These are phyloP conservation scores for Vandiemenella viatica DNA, from an alignment of 2,888 invertebrate genomes.

Conservation along the genomic window DNA sequence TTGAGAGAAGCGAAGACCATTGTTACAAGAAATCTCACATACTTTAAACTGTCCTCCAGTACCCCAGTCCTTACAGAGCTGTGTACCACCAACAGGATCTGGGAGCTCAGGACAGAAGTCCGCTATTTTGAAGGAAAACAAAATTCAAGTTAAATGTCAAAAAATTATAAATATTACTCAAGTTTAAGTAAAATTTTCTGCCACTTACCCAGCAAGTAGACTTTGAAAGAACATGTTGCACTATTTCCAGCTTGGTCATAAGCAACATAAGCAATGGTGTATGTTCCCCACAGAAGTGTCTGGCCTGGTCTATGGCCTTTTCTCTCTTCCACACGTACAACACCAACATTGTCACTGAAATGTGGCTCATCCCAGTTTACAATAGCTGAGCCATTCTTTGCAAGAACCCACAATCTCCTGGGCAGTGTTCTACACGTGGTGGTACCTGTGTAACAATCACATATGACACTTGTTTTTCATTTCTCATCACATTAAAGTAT, in stretches of 20 bases:
- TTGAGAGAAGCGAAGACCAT: slow-evolving; percentile 79
- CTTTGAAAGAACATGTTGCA: slow-evolving; percentile 81
- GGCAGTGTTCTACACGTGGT: slow-evolving; percentile 78
- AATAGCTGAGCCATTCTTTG: slow-evolving; percentile 77
- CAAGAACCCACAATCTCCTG: slow-evolving; percentile 89
- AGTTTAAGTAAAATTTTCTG: background rate
- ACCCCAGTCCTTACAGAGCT: slow-evolving; percentile 90
- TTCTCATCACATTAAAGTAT: too few relatives aligned
- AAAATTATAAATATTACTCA: background rate
- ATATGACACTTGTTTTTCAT: background rate
- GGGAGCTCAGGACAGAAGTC: slow-evolving; percentile 81
- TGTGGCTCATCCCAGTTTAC: slow-evolving; percentile 86
- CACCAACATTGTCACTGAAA: slow-evolving; percentile 77
- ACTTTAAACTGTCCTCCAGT: slow-evolving; percentile 91
- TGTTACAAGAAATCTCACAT: slow-evolving; percentile 78
- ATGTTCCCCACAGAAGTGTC: slow-evolving; percentile 79
- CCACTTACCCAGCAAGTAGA: slow-evolving; percentile 75
- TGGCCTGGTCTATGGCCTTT: slow-evolving; percentile 79
- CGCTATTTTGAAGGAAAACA: slow-evolving; percentile 35
- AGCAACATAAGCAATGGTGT: slow-evolving; percentile 85
- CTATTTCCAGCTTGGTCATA: slow-evolving; percentile 84
- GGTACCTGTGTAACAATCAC: slow-evolving; percentile 35
- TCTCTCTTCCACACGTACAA: slow-evolving; percentile 63
- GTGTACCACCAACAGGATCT: slow-evolving; percentile 82
- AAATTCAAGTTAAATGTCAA: background rate